Evolutionary conservation across 2,797 vertebrate species (phyloP).

Genomic region (Sebastes taczanowskii): DNA sequence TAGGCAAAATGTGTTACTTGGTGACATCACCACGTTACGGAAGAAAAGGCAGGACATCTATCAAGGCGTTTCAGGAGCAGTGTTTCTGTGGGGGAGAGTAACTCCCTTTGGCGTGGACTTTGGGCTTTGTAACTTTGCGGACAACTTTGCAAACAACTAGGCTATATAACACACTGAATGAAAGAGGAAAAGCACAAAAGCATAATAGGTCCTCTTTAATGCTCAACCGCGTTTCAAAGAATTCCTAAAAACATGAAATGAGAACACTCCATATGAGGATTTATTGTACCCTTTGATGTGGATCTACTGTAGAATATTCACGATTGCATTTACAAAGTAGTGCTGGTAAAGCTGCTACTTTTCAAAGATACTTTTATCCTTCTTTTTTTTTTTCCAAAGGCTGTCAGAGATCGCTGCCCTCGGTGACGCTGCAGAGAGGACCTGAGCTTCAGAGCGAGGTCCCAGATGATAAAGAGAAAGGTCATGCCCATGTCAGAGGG

Average conservation of each 20-base stretch:
- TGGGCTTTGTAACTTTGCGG: too few relatives aligned
- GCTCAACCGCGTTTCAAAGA: neutral
- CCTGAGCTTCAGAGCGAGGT: slow-evolving; percentile 27
- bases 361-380: neutral
- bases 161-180: too few relatives aligned
- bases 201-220: too few relatives aligned
- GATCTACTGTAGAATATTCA: neutral
- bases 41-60: too few relatives aligned
- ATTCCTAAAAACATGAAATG: neutral
- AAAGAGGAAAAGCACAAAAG: too few relatives aligned
- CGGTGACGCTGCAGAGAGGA: slow-evolving; percentile 4
- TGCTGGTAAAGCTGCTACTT: neutral
- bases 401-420: neutral
- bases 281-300: neutral
- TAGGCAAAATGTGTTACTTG: too few relatives aligned
- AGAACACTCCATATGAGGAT: neutral
- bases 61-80: too few relatives aligned
- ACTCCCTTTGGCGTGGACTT: too few relatives aligned
- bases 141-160: too few relatives aligned
- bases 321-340: neutral
- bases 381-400: neutral
- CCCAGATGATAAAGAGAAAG: slow-evolving; percentile 36
- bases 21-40: too few relatives aligned
- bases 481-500: slow-evolving; percentile 59
- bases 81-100: too few relatives aligned